Conservation (phyloP, 2,888 invertebrate genomes). For the Hyposoter didymator region DNA sequence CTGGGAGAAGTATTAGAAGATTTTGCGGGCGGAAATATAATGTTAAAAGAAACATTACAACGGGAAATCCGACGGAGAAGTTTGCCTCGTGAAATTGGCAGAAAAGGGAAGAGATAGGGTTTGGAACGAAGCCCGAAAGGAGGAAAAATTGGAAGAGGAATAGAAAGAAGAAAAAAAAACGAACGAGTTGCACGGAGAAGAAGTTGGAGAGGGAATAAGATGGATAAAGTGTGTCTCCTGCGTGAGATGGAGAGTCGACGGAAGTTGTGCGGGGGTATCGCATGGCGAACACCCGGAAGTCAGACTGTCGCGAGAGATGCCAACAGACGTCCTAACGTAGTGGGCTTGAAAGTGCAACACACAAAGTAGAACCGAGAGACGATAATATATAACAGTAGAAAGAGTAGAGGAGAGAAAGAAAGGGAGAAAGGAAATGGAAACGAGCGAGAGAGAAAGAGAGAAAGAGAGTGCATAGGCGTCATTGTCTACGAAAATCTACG, state of each 20-base stretch:
- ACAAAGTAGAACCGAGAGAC: constrained; percentile 26
- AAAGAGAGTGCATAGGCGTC: constrained; percentile 69
- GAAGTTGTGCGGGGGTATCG: constrained; percentile 47
- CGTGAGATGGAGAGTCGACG: constrained; percentile 35
- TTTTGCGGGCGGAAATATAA: constrained; percentile 15
- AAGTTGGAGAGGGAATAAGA: constrained; percentile 23
- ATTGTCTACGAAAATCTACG: constrained; percentile 79
- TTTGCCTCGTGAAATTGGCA: constrained; percentile 7
- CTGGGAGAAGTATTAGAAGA: background rate
- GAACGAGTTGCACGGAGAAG: background rate
- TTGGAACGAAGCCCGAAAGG: constrained; percentile 44
- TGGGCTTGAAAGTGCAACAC: constrained; percentile 22
- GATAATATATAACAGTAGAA: constrained; percentile 33
- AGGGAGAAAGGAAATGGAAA: constrained; percentile 26
- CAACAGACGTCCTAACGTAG: constrained; percentile 32
- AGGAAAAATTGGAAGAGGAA: constrained; percentile 21
- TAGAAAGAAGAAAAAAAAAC: background rate
- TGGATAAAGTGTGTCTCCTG: constrained; percentile 26
- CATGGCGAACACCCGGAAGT: constrained; percentile 72
- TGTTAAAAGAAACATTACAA: constrained; percentile 43
- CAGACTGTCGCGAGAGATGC: constrained; percentile 55
- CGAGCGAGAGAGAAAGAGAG: constrained; percentile 32
- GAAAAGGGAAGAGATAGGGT: constrained; percentile 25
- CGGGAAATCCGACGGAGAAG: constrained; percentile 29
- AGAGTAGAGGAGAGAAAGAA: constrained; percentile 46